A percentile compares a stretch with the other conserved stretches of the same genome.
Conservation (phyloP, 2,113 vertebrate genomes). For the Micronycteris hirsuta region DNA sequence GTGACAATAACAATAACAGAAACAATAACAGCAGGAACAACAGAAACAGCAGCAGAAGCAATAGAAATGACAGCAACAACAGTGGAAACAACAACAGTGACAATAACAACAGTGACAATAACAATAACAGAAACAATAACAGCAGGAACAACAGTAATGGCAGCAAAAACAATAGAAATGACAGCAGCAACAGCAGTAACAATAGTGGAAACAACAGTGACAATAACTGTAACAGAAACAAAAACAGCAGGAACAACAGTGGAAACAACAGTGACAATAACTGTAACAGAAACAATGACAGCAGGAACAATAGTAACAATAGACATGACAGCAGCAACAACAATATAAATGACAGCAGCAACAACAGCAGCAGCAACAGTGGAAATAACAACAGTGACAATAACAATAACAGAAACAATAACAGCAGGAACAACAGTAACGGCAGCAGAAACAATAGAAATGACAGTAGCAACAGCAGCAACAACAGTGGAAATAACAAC, state of each 20-base stretch:
- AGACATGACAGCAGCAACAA: fast-evolving
- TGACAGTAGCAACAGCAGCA: fast-evolving
- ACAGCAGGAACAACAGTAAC: too few species aligned
- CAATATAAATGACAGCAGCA: fast-evolving
- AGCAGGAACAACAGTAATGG: fast-evolving
- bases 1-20: fast-evolving
- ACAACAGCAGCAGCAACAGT: fast-evolving
- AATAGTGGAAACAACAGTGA: not conserved
- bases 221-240: fast-evolving
- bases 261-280: fast-evolving
- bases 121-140: fast-evolving
- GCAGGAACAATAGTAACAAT: fast-evolving
- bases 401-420: fast-evolving
- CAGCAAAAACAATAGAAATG: fast-evolving
- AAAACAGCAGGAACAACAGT: fast-evolving
- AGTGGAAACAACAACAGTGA: too few species aligned
- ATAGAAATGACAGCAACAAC: fast-evolving
- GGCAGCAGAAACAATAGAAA: fast-evolving
- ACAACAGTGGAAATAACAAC: fast-evolving
- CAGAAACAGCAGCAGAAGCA: too few species aligned
- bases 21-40: fast-evolving
- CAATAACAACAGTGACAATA: fast-evolving
- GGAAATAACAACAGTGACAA: fast-evolving
- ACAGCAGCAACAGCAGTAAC: fast-evolving
- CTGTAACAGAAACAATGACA: fast-evolving